Evolutionary conservation across 2,888 invertebrate genomes (phyloP), one percentile per base, ranked within the genome.

Genomic region (Metacarcinus magister): DNA sequence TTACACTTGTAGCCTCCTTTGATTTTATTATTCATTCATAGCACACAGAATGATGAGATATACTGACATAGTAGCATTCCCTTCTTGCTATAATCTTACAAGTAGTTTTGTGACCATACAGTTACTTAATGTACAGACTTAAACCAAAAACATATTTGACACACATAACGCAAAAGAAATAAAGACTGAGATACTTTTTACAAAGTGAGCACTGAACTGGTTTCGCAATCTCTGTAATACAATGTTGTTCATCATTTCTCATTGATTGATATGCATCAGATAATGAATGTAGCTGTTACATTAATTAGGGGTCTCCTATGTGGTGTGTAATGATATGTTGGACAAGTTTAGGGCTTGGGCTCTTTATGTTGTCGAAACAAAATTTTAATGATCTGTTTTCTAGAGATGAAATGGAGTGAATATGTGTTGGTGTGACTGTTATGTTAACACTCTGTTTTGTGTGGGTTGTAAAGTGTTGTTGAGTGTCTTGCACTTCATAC

Each of bases 381-480:
- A 60, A 75, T 75, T 28, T 4, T n/a, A 10, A 8, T n/a, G 3
- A 75, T 8, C 54, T 13, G n/a, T 75, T 28, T 75, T 75, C n/a
- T 4, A 75, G 75, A 75, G 28, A 28, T 75, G 75, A 28, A n/a
- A 75, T 60, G 60, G 60, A 23, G 60, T 60, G 60, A 60, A 2
- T 60, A 19, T 23, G 60, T 60, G 60, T 60, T 60, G 75, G 28
- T 75, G 28, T 75, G 75, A 28, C 28, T n/a, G 75, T 28, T 75
- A 23, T 19, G 19, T 60, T 19, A 60, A 60, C 16, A 23, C 60
- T 60, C n/a, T n/a, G 75, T 28, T 75, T n/a, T 13, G 1, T 75
- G 28, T 75, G 75, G 75, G 75, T 75, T n/a, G n/a, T 75, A 28
- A 75, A 28, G 75, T 75, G 75, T 75, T 75, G 28, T n/a, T 75